Evolutionary conservation across 1,140 invertebrate genomes (phyloP), one percentile per base, ranked within the genome.

Genomic region (Pygmarrhopalites habei): DNA sequence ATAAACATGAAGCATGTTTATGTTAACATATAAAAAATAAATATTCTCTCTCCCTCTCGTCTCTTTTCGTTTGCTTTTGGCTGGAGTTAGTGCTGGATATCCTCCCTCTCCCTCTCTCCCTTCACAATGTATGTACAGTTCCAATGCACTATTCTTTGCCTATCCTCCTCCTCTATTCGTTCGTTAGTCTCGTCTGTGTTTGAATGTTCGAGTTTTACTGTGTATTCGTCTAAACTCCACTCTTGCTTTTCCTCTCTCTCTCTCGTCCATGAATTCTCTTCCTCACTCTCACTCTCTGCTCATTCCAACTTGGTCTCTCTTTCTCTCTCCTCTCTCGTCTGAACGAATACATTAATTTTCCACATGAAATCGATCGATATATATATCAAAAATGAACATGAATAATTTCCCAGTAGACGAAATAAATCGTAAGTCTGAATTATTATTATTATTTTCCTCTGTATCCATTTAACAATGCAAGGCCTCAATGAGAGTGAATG

Each of bases 11-110:
- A 63, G 60, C 60, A 66, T 66, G 67, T 66, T 69, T 65, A 69
- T 69, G 67, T 66, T 69, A 66, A 69, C 64, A 64, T 60, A 64
- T 66, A 66, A 66, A 66, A 69, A 69, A 66, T 69, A 66, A 66
- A 66, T 66, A 65, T 69, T 60, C 57, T 59, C 46, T 60, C 60
- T 69, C 41, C 62, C 58, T 35, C 59, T 47, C 41, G 19, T 23
- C 58, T 44, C 46, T 61, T 58, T 28, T 52, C 49, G 28, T 62
- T 21, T 41, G 5, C 15, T 15, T 5, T 35, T 35, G 5, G 32
- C 32, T 35, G 5, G 5, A 15, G 32, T 15, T 35, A 15, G 15
- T 7, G 5, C 32, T 35, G 32, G 32, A 35, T 35, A 35, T 47
- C 53, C 32, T 35, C 15, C 15, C 32, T 15, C 15, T 35, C 32